Conservation (phyloP, 2,888 invertebrate genomes). For the Emmelina monodactyla region DNA sequence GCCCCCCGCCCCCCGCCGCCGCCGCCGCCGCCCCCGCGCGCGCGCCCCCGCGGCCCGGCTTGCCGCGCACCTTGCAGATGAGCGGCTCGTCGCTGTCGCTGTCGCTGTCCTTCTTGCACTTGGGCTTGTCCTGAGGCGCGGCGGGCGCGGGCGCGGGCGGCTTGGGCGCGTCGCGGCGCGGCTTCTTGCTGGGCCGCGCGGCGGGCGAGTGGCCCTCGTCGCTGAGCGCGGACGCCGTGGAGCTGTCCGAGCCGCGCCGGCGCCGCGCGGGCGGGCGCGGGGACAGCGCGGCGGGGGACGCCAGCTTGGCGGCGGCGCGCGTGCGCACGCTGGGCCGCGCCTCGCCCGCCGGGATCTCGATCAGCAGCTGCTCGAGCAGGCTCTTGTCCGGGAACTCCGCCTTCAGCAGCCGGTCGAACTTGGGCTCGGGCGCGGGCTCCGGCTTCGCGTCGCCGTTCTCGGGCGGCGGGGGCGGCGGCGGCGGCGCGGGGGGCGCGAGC, state of each 20-base stretch:
- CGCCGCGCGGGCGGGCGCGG: conserved; percentile 62
- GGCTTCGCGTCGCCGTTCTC: conserved; percentile 36
- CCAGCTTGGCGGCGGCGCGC: conserved; percentile 72
- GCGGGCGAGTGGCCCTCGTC: conserved; percentile 54
- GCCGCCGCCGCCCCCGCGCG: conserved; percentile 21
- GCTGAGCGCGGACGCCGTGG: conserved; percentile 69
- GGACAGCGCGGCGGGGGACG: conserved; percentile 38
- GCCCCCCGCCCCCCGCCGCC: conserved; percentile 15
- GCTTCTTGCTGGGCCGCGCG: conserved; percentile 43
- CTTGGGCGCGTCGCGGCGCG: conserved; percentile 39
- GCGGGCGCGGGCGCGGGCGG: conserved; percentile 46
- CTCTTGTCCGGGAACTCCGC: conserved; percentile 66
- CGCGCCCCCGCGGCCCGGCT: conserved; percentile 26
- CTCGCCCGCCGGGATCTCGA: conserved; percentile 77
- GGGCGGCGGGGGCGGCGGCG: conserved; percentile 9
- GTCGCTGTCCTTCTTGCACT: conserved; percentile 71
- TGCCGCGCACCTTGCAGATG: conserved; percentile 73
- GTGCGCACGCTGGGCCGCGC: conserved; percentile 68
- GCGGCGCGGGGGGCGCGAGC: conserved; percentile 21
- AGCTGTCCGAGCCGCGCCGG: conserved; percentile 81
- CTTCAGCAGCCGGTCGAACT: conserved; percentile 43
- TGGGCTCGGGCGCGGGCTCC: conserved; percentile 24
- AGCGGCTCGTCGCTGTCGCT: conserved; percentile 85
- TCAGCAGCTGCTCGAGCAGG: conserved; percentile 79
- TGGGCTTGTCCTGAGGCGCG: conserved; percentile 44